Evolutionary conservation across 2,888 invertebrate species (phyloP).

Genomic region (Xylota segnis): DNA sequence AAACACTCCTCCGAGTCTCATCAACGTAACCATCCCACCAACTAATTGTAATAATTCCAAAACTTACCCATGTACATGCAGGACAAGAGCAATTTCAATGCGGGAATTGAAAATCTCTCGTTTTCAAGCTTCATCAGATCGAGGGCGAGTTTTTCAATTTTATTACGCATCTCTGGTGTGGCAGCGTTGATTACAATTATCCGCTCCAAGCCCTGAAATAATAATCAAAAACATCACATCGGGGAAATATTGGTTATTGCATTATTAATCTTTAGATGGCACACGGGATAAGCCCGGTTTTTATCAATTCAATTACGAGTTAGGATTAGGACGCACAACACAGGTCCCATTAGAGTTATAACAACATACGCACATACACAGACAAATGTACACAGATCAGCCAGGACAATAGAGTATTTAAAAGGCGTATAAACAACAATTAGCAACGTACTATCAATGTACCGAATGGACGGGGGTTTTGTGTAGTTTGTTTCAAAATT

Average conservation of each 20-base stretch:
- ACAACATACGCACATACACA: conserved; percentile 36
- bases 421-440: conserved; percentile 74
- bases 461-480: conserved; percentile 13
- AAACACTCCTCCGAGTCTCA: conserved; percentile 6
- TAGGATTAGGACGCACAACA: conserved; percentile 26
- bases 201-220: conserved; percentile 88
- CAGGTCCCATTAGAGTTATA: conserved; percentile 41
- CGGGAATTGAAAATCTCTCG: conserved; percentile 89
- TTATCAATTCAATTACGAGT: conserved; percentile 66
- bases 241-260: conserved; percentile 52
- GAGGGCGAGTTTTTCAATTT: conserved; percentile 88
- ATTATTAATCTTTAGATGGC: conserved; percentile 44
- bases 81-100: conserved; percentile 90
- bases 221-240: conserved; percentile 73
- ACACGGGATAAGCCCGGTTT: conserved; percentile 19
- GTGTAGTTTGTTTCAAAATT: conserved; percentile 79
- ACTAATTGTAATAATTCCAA: conserved; percentile 28
- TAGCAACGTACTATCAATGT: conserved; percentile 50
- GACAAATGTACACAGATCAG: conserved; percentile 27
- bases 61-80: conserved; percentile 90
- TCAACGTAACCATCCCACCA: conserved; percentile 1
- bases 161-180: conserved; percentile 86
- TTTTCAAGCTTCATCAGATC: conserved; percentile 89
- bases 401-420: conserved; percentile 59
- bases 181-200: conserved; percentile 87